Evolutionary conservation across 2,797 vertebrate species (phyloP).

Genomic region (Dipus sagitta): DNA sequence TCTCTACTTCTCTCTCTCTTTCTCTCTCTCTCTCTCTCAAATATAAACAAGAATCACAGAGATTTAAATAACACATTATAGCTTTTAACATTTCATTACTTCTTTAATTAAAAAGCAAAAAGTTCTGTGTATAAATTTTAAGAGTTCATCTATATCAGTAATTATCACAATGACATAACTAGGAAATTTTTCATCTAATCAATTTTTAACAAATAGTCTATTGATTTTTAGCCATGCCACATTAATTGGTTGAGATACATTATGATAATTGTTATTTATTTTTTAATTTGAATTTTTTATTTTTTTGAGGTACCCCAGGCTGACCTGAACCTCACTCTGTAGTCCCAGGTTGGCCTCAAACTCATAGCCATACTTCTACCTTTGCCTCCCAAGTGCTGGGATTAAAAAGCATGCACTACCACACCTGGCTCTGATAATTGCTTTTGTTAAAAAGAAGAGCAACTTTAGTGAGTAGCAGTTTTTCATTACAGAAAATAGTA

Average conservation of each 20-base stretch:
- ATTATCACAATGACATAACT: slow-evolving; percentile 39
- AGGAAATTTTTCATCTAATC: slow-evolving; percentile 17
- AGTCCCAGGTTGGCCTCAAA: too few species aligned
- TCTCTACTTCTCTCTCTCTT: too few species aligned
- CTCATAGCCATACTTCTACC: too few species aligned
- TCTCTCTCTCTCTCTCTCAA: too few species aligned
- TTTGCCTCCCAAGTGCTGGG: too few species aligned
- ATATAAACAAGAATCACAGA: background rate
- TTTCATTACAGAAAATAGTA: slow-evolving; percentile 13
- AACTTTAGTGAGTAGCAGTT: slow-evolving; percentile 39
- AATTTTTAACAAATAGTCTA: slow-evolving; percentile 25
- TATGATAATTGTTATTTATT: slow-evolving; percentile 18
- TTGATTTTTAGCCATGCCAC: slow-evolving; percentile 7
- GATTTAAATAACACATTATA: background rate
- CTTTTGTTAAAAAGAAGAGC: background rate
- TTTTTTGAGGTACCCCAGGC: too few species aligned
- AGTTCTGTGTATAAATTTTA: slow-evolving; percentile 48
- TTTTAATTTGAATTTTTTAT: too few species aligned
- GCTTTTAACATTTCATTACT: background rate
- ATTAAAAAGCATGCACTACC: too few species aligned
- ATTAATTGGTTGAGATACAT: slow-evolving; percentile 29
- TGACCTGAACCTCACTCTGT: too few species aligned
- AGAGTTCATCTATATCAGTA: background rate
- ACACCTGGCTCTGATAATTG: background rate
- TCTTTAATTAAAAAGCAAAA: slow-evolving; percentile 25